These are phyloP conservation scores for Zenarchopterus dispar DNA, from an alignment of 2,797 vertebrate genomes.

Conservation along the genomic window DNA sequence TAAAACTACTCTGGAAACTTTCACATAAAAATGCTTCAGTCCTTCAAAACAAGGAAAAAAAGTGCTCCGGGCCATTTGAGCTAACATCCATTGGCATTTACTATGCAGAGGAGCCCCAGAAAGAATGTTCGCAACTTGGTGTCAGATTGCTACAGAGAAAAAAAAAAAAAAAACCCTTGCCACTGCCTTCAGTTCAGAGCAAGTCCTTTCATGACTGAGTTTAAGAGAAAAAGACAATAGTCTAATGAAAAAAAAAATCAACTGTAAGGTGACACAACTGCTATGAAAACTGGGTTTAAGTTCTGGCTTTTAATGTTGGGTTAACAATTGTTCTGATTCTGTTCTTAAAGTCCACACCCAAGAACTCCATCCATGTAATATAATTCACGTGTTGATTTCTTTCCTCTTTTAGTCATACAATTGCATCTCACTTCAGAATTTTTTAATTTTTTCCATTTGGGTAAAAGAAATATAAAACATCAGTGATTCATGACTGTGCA, in stretches of 20 bases:
- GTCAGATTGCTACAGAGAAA: conserved; percentile 61
- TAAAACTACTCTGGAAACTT: not conserved
- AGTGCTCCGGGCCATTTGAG: conserved; percentile 17
- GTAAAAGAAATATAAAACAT: too few relatives aligned
- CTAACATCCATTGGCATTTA: conserved; percentile 42
- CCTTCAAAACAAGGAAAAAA: not conserved
- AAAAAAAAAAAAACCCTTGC: conserved; percentile 34
- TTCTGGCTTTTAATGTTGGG: conserved; percentile 12
- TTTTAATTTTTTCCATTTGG: too few relatives aligned
- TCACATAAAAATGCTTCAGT: not conserved
- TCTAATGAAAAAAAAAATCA: conserved; percentile 33
- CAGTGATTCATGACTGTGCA: too few relatives aligned
- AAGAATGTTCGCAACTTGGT: conserved; percentile 45
- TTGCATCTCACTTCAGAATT: too few relatives aligned
- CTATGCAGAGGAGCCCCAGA: conserved; percentile 34
- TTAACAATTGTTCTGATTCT: not conserved
- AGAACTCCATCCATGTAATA: not conserved
- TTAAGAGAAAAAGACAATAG: conserved; percentile 33
- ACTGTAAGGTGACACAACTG: conserved; percentile 1
- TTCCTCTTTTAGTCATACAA: not conserved
- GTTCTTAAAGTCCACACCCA: not conserved
- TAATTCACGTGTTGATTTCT: not conserved
- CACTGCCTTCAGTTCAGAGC: conserved; percentile 58
- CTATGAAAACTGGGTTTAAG: conserved; percentile 4
- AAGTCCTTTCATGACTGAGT: conserved; percentile 70